Conservation (phyloP, 1,140 invertebrate species). For the Ericerus pela region DNA sequence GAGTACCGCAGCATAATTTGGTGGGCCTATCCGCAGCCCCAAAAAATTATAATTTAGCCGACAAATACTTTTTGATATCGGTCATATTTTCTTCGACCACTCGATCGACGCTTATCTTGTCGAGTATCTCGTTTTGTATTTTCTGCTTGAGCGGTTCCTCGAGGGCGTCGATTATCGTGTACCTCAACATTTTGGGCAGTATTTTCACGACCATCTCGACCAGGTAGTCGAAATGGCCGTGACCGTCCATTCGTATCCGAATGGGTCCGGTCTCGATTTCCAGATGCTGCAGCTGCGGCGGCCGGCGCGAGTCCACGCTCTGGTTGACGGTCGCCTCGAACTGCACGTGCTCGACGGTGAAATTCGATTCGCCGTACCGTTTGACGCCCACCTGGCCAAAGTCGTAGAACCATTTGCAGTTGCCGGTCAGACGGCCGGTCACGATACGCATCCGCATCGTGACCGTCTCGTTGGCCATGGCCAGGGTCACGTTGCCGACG, state of each 20-base stretch:
- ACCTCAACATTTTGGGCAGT: constrained; percentile 60
- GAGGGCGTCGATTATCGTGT: constrained; percentile 67
- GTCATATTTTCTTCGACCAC: constrained; percentile 47
- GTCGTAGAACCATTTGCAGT: constrained; percentile 43
- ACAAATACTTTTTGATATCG: constrained; percentile 10
- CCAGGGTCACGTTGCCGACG: constrained; percentile 56
- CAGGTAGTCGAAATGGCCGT: constrained; percentile 60
- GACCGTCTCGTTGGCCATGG: constrained; percentile 47
- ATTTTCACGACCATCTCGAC: constrained; percentile 56
- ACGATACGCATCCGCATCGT: constrained; percentile 53
- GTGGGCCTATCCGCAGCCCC: no score
- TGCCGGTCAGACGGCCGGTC: constrained; percentile 56
- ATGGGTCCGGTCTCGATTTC: constrained; percentile 67
- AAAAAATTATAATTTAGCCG: constrained; percentile 4
- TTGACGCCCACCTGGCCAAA: constrained; percentile 30
- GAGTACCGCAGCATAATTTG: no score
- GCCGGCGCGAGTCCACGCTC: constrained; percentile 54
- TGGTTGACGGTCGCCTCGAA: constrained; percentile 46
- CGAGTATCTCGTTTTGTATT: constrained; percentile 44
- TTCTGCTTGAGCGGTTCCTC: constrained; percentile 54
- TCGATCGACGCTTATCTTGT: constrained; percentile 55
- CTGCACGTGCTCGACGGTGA: constrained; percentile 51
- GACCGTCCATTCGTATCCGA: constrained; percentile 38
- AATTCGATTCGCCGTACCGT: constrained; percentile 45
- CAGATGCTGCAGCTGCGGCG: constrained; percentile 49